phyloP scores from a whole-genome alignment of 2,797 vertebrate species.

The Ptychadena robeensis region DNA sequence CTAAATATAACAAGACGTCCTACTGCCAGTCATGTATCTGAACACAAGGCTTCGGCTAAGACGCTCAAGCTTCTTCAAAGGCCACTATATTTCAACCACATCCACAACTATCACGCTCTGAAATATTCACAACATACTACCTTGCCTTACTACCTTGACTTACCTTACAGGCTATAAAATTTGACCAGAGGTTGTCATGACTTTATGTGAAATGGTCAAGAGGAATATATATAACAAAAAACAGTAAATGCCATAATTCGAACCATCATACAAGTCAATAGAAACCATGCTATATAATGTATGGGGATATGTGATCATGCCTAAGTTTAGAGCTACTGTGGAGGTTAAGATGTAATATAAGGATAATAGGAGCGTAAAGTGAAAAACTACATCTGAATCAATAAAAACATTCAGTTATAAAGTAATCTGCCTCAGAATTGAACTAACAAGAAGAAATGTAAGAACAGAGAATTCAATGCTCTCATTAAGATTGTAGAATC shows the following conservation, averaged over 20 bases:
- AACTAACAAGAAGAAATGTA: constrained; percentile 24
- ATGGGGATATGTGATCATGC: not conserved
- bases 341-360: not conserved
- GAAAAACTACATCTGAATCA: not conserved
- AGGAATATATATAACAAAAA: not conserved
- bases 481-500: constrained; percentile 23
- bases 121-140: not conserved
- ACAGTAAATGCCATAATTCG: not conserved
- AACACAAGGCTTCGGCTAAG: not conserved
- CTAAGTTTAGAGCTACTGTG: not conserved
- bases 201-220: not conserved
- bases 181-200: not conserved
- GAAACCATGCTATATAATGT: not conserved
- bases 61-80: not conserved
- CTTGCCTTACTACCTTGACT: too few species aligned
- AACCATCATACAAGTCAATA: too few species aligned
- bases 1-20: not conserved
- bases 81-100: not conserved
- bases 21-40: not conserved
- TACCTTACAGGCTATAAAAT: too few species aligned
- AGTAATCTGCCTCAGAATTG: not conserved
- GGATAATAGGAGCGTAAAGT: not conserved
- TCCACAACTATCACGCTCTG: not conserved
- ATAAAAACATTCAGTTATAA: not conserved
- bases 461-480: constrained; percentile 21